Base-by-base conservation (phyloP, 2,888 invertebrate genomes). In the Strigamia crassipes region DNA sequence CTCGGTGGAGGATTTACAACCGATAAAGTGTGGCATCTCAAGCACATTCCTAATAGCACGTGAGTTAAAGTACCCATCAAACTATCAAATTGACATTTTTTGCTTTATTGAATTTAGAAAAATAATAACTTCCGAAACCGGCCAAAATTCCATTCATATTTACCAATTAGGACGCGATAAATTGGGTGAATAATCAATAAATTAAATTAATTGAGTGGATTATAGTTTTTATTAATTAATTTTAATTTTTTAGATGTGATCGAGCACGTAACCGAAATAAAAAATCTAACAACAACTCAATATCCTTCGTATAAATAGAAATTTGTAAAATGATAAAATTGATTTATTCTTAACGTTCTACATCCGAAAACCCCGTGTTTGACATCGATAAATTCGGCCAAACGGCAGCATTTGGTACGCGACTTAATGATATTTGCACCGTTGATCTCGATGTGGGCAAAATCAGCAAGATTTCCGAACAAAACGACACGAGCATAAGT, bases 11-110 rank as follows among this genome's bases (percentile, higher is more conserved):
- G 77, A 31, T 77, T 77, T 77, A 77, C 77, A 13, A 77, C 1
- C 13, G 38, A 77, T 38, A 31, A 31, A 31, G 38, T 77, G 13
- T 77, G 77, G 77, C 38, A 38, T n/a, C 77, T 77, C 31, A 77
- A 77, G 23, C 31, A 38, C n/a, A 77, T 77, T 77, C 31, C 77
- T 34, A 77, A 77, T n/a, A 77, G 77, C 77, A 77, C 77, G 77
- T 77, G 21, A 13, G 77, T 77, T 21, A 77, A 73, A 73, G 23
- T 73, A 6, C 34, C 34, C 34, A 6, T 56, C 21, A 21, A 56
- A 56, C 8, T 77, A 23, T 77, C 0, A n/a, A 77, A 23, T 73
- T 73, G 13, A 31, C 18, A n/a, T n/a, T 9, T 51, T n/a, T 15
- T 51, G 21, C 23, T 77, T 77, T 31, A 5, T n/a, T 34, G n/a